These are phyloP conservation scores for Pogonomyrmex barbatus DNA, from an alignment of 1,140 invertebrate species.

Conservation along the genomic window DNA sequence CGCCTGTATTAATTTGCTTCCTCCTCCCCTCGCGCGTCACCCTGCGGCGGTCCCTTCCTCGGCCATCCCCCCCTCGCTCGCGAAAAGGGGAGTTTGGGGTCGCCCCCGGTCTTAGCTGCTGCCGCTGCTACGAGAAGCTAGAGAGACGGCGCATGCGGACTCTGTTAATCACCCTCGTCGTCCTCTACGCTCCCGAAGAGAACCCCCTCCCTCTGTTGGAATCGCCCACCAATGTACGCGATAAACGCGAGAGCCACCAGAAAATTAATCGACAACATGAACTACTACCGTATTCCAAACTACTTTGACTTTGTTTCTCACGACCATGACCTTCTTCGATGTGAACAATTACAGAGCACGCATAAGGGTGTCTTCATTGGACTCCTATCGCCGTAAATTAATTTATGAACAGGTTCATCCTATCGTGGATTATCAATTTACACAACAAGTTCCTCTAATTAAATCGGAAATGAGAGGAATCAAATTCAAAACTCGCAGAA, in stretches of 20 bases:
- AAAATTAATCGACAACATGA: conserved; percentile 73
- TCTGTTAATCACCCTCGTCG: conserved; percentile 78
- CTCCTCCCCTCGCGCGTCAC: conserved; percentile 73
- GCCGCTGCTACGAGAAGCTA: conserved; percentile 69
- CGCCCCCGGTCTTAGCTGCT: conserved; percentile 78
- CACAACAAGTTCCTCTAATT: too few relatives aligned
- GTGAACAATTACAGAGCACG: conserved; percentile 1
- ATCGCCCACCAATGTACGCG: conserved; percentile 53
- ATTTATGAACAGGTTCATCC: too few relatives aligned
- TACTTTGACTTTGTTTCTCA: conserved; percentile 69
- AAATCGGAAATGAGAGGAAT: not conserved
- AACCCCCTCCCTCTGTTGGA: conserved; percentile 60
- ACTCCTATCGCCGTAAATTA: not conserved
- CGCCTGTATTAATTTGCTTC: conserved; percentile 85
- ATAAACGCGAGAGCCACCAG: conserved; percentile 69
- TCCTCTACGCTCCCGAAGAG: conserved; percentile 74
- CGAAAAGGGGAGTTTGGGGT: conserved; percentile 74
- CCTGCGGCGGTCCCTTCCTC: conserved; percentile 64
- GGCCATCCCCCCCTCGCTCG: conserved; percentile 64
- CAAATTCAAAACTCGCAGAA: not conserved
- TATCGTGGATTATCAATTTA: too few relatives aligned
- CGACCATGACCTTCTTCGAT: conserved; percentile 68
- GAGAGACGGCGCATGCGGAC: conserved; percentile 81
- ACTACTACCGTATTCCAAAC: conserved; percentile 58
- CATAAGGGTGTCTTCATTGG: not conserved